phyloP scores from a whole-genome alignment of 2,797 vertebrate genomes.

The Rallus crepitans region DNA sequence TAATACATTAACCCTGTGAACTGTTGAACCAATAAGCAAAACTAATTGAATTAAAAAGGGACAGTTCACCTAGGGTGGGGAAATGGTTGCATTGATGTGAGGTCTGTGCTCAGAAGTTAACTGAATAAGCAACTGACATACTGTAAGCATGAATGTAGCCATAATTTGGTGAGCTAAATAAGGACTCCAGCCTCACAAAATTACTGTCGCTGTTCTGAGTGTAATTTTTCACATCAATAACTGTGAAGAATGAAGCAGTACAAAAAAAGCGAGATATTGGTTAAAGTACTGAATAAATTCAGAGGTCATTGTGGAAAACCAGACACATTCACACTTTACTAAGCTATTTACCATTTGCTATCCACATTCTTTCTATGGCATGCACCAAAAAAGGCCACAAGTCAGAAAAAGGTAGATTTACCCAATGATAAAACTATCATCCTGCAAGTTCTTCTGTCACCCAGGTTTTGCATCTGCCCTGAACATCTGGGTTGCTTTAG shows the following conservation, averaged over 20 bases:
- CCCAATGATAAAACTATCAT: background rate
- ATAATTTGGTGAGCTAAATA: background rate
- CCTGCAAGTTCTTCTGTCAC: background rate
- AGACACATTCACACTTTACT: background rate
- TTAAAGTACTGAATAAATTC: background rate
- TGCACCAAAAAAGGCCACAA: background rate
- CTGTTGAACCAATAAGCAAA: background rate
- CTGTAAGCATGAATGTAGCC: background rate
- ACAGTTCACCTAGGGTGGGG: background rate
- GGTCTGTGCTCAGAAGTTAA: background rate
- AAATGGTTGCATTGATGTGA: background rate
- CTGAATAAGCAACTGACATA: background rate
- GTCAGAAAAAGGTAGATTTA: background rate
- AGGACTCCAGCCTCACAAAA: background rate
- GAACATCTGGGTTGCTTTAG: background rate
- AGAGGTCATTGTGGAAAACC: background rate
- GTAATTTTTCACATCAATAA: background rate
- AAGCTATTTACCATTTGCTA: background rate
- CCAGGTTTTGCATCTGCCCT: background rate
- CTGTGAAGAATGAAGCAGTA: background rate
- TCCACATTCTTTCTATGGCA: background rate
- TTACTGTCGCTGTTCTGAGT: background rate
- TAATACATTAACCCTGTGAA: constrained; percentile 6
- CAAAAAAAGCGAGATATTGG: background rate
- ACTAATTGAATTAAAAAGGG: background rate